Percentiles rank a stretch among this genome's conserved stretches.
These are phyloP conservation scores for Archips xylosteana DNA, from an alignment of 2,888 invertebrate species.

Conservation along the genomic window DNA sequence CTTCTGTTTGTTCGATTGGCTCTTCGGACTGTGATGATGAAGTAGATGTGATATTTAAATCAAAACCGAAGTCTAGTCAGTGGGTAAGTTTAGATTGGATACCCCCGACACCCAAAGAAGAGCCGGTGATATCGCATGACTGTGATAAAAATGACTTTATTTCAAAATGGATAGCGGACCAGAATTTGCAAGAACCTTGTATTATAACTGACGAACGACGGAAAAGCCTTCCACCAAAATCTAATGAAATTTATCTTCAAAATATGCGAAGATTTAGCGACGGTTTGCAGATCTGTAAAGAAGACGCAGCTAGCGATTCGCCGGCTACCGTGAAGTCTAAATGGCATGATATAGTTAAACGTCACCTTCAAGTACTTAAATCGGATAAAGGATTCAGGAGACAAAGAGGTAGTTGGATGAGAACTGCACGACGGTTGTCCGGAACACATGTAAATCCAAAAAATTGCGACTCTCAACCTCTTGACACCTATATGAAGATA, in stretches of 20 bases:
- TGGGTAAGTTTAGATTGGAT: conserved; percentile 85
- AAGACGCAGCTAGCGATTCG: conserved; percentile 82
- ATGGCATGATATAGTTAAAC: conserved; percentile 83
- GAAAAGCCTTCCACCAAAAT: conserved; percentile 81
- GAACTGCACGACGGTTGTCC: conserved; percentile 77
- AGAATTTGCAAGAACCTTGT: conserved; percentile 76
- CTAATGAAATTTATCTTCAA: conserved; percentile 81
- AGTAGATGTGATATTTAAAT: conserved; percentile 84
- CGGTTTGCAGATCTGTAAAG: conserved; percentile 81
- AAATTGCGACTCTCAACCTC: conserved; percentile 65
- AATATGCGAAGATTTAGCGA: conserved; percentile 83
- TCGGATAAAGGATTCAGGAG: conserved; percentile 79
- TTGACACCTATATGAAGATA: conserved; percentile 78
- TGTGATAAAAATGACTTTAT: conserved; percentile 85
- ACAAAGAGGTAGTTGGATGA: conserved; percentile 81
- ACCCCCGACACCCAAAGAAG: conserved; percentile 81
- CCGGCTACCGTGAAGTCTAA: conserved; percentile 82
- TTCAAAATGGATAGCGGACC: conserved; percentile 83
- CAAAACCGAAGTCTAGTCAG: conserved; percentile 85
- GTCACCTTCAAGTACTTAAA: conserved; percentile 78
- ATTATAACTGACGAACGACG: conserved; percentile 79
- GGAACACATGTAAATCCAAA: conserved; percentile 69
- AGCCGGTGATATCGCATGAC: conserved; percentile 80
- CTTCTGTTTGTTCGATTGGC: conserved; percentile 83
- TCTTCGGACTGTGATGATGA: conserved; percentile 84